Base-by-base conservation (phyloP, 2,113 vertebrate genomes). In the Acrocephalus kingi region DNA sequence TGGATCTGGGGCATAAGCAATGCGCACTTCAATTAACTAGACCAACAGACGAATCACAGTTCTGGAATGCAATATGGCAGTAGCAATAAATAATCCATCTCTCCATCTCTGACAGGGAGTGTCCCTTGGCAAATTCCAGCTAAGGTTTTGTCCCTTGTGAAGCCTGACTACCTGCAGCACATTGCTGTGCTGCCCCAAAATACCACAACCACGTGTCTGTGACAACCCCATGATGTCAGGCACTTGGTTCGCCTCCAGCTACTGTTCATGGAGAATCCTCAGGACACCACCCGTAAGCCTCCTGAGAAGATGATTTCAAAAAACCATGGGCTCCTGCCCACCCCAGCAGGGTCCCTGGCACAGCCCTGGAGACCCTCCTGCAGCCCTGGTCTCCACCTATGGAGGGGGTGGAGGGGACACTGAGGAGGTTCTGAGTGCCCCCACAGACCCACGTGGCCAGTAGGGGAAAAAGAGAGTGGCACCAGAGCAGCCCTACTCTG, bases 381-480 rank as follows among this genome's bases (percentile, higher is more conserved):
- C 25, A 86, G 18, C 31, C 61, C 33, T 7, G 5, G 3, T 66
- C 11, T 24, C 39, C 31, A 41, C 12, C 15, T 6, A 0, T 24
- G 62, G 49, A 58, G 39, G 2, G 3, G 0, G 31, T 46, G 68
- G 46, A 62, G 14, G 33, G 35, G 41, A 64, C 24, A 7, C 55
- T 39, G 64, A n/a, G 33, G 31, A 83, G 18, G n/a, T 48, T 74
- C 51, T 6, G 15, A 58, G 37, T 21, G 20, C 12, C 33, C 45
- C 28, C 4, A 7, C 27, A 83, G 20, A 28, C 15, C 16, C 33
- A 19, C 0, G 1, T 2, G 5, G 15, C 6, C 3, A 33, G 17
- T 13, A 14, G 22, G 14, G 11, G 17, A 69, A 35, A 45, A 33
- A 51, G 20, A 67, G n/a, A 39, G 5, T 7, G 16, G 39, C 27